Conservation (phyloP, 2,888 invertebrate genomes). For the Sympetrum striolatum region DNA sequence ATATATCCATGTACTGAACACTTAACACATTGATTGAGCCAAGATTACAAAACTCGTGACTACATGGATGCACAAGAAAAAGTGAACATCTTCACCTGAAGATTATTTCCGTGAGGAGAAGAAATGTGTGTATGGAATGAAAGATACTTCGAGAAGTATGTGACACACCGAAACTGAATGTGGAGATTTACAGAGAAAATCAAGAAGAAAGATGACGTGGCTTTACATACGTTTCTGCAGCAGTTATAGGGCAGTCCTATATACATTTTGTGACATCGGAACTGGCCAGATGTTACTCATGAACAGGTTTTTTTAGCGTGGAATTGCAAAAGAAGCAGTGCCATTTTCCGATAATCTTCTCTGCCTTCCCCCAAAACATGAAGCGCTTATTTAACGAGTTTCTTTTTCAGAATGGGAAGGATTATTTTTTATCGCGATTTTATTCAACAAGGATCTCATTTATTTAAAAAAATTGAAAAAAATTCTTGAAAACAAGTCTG, state of each 20-base stretch:
- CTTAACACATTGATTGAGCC: not conserved
- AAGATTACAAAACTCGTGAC: not conserved
- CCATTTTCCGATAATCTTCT: not conserved
- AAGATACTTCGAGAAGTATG: not conserved
- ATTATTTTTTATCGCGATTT: not conserved
- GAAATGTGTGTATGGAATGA: not conserved
- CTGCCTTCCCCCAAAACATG: not conserved
- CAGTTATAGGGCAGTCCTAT: too few relatives aligned
- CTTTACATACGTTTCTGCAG: too few relatives aligned
- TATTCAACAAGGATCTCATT: not conserved
- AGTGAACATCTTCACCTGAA: not conserved
- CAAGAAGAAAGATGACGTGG: not conserved
- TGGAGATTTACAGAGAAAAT: not conserved
- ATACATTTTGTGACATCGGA: too few relatives aligned
- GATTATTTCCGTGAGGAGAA: not conserved
- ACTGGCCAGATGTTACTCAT: not conserved
- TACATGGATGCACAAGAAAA: not conserved
- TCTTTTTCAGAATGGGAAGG: not conserved
- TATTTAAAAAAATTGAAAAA: not conserved
- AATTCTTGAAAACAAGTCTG: not conserved
- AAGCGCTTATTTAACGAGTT: not conserved
- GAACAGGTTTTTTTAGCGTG: not conserved
- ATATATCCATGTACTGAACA: not conserved
- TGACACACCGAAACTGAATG: not conserved
- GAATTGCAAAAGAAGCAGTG: not conserved